A percentile compares a stretch with the other conserved stretches of the same genome.
These are phyloP conservation scores for Zaprionus tsacasi DNA, from an alignment of 1,140 invertebrate species.

Conservation along the genomic window DNA sequence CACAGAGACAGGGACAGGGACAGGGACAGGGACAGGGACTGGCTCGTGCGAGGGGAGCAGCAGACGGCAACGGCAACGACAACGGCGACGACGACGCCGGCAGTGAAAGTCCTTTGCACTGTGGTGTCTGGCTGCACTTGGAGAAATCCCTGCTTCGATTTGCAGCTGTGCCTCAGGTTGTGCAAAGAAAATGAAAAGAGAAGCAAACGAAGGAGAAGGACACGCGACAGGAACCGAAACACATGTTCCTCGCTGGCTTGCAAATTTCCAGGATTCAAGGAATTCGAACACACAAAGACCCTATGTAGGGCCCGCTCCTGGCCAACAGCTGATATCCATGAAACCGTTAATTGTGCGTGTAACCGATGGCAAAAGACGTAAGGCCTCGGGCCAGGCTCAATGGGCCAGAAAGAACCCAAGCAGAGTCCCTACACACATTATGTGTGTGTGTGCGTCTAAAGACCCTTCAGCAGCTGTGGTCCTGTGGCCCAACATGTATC, in stretches of 20 bases:
- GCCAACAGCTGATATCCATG: constrained; percentile 71
- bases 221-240: constrained; percentile 50
- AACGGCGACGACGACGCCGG: constrained; percentile 20
- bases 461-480: constrained; percentile 39
- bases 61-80: constrained; percentile 3
- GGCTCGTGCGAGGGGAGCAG: constrained; percentile 34
- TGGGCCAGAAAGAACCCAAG: constrained; percentile 41
- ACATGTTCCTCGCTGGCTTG: constrained; percentile 31
- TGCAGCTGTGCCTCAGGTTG: constrained; percentile 63
- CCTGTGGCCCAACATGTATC: constrained; percentile 32
- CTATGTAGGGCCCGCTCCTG: constrained; percentile 2
- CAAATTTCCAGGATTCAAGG: constrained; percentile 53
- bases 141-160: constrained; percentile 58
- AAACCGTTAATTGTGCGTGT: constrained; percentile 71
- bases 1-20: constrained; percentile 25
- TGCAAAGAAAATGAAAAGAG: neutral
- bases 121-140: constrained; percentile 63
- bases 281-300: constrained; percentile 44
- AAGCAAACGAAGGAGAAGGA: constrained; percentile 6
- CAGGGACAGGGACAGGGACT: neutral
- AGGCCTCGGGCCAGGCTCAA: constrained; percentile 31
- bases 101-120: constrained; percentile 83
- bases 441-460: constrained; percentile 6
- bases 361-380: constrained; percentile 50
- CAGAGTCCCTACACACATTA: constrained; percentile 1